Evolutionary conservation across 2,888 invertebrate species (phyloP).

Genomic region (Xestoiulus laeticollis): DNA sequence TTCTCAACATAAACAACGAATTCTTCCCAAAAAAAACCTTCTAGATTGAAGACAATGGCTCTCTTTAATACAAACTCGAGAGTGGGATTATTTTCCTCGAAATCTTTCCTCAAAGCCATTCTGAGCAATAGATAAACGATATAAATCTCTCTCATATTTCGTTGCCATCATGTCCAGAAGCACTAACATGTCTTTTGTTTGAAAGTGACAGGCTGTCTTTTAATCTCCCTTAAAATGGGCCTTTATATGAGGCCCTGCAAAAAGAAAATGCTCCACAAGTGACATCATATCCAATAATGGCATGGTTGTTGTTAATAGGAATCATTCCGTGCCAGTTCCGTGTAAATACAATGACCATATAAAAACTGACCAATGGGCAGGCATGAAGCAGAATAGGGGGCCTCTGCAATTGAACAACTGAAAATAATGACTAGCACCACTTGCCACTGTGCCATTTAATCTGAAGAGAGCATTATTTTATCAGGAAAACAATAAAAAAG

Average conservation of each 20-base stretch:
- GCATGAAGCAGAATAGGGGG: neutral
- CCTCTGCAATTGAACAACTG: neutral
- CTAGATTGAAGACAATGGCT: neutral
- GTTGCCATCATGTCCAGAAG: slow-evolving; percentile 29
- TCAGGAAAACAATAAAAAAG: slow-evolving; percentile 27
- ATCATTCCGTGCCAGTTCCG: slow-evolving; percentile 37
- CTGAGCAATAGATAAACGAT: neutral
- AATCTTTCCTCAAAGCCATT: neutral
- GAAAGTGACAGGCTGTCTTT: slow-evolving; percentile 16
- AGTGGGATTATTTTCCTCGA: neutral
- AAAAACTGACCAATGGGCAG: slow-evolving; percentile 1
- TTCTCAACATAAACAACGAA: neutral
- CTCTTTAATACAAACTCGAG: neutral
- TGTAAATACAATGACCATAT: slow-evolving; percentile 1
- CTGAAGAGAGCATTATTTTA: slow-evolving; percentile 32
- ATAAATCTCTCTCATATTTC: slow-evolving; percentile 34
- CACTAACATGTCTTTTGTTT: neutral
- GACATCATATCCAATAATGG: slow-evolving; percentile 34
- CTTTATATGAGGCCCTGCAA: neutral
- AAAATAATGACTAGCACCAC: slow-evolving; percentile 21
- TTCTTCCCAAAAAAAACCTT: neutral
- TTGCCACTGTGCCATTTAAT: slow-evolving; percentile 11
- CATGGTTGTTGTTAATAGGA: slow-evolving; percentile 37
- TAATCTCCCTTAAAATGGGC: neutral
- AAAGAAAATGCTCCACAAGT: slow-evolving; percentile 34